A percentile compares a stretch with the other conserved stretches of the same genome.
These are phyloP conservation scores for Leptoclinus maculatus DNA, from an alignment of 2,797 vertebrate species.

Conservation along the genomic window DNA sequence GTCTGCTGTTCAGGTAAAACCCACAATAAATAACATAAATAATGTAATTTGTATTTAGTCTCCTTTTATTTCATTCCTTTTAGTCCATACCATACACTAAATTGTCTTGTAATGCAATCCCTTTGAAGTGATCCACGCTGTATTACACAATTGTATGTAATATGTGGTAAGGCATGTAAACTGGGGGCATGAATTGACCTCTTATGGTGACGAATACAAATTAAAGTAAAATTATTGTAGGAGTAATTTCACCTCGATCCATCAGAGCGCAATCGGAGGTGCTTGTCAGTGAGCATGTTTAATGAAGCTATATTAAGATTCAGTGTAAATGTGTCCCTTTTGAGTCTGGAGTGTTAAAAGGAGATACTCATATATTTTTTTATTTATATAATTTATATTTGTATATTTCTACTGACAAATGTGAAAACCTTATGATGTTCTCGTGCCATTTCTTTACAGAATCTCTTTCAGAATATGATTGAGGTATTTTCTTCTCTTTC, in stretches of 20 bases:
- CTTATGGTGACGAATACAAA: not conserved
- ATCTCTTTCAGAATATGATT: too few relatives aligned
- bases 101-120: not conserved
- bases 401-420: not conserved
- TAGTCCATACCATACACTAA: not conserved
- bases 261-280: not conserved
- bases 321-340: not conserved
- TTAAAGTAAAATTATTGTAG: not conserved
- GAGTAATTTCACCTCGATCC: not conserved
- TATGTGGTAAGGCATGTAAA: not conserved
- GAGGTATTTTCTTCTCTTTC: not conserved
- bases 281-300: too few relatives aligned
- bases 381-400: not conserved
- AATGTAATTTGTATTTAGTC: not conserved
- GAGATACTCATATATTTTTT: not conserved
- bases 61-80: not conserved
- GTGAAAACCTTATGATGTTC: not conserved
- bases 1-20: not conserved
- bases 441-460: not conserved
- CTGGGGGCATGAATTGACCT: not conserved
- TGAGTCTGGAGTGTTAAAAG: not conserved
- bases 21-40: not conserved
- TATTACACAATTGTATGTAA: not conserved
- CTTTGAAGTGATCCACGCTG: not conserved
- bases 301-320: accelerated